These are phyloP conservation scores for Neria commutata DNA, from an alignment of 2,888 invertebrate species.

Conservation along the genomic window DNA sequence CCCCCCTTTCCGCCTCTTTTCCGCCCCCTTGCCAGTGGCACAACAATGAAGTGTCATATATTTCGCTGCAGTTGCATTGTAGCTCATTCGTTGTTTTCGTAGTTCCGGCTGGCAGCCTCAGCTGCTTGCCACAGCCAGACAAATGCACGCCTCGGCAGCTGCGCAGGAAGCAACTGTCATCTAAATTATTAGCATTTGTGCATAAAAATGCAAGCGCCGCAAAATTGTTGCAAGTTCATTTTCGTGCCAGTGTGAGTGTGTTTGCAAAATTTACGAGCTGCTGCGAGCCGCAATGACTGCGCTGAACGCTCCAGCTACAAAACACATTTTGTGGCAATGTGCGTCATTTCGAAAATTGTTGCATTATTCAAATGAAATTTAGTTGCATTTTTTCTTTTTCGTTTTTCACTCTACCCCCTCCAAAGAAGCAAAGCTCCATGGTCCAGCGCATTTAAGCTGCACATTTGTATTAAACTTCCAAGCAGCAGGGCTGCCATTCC, in stretches of 20 bases:
- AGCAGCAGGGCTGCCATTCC: no score
- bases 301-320: no score
- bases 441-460: no score
- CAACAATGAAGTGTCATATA: slow-evolving; percentile 5
- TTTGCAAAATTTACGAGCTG: slow-evolving; percentile 3
- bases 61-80: slow-evolving; percentile 1
- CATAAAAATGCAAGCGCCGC: not conserved
- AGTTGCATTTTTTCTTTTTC: no score
- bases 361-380: no score
- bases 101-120: not conserved
- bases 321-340: no score
- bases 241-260: not conserved
- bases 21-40: not conserved
- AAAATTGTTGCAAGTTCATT: slow-evolving; percentile 1
- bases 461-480: no score
- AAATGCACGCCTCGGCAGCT: not conserved
- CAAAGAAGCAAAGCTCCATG: no score
- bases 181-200: not conserved
- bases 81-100: slow-evolving; percentile 1
- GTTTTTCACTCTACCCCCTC: no score
- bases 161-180: not conserved
- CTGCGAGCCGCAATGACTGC: no score
- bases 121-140: not conserved
- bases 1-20: not conserved
- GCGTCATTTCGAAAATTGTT: no score